Base-by-base conservation (phyloP, 2,888 invertebrate genomes). In the Luperina testacea region DNA sequence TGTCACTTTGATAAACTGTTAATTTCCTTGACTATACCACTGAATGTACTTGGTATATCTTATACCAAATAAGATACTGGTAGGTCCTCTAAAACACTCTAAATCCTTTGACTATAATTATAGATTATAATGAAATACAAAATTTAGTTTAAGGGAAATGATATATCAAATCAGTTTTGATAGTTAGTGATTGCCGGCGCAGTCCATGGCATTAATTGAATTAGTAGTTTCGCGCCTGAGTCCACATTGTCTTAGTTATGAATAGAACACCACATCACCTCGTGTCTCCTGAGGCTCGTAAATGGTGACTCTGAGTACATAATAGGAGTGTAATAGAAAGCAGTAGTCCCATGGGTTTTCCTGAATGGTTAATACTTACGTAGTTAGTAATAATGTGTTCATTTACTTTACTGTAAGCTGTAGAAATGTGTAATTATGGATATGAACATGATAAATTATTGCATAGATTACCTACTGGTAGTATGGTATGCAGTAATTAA, bases 211-310 rank as follows among this genome's bases (percentile, higher is more conserved):
- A 70, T 68, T 86, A 78, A 86, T 83, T 78, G 77, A 86, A 86
- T 86, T 83, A 83, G 64, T 57, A 85, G 84, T 78, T 84, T 64
- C 84, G 51, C 59, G 63, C 59, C 73, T 13, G 17, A 53, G 53
- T 67, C 48, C 42, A 32, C 45, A 45, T 73, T 73, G 78, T 65
- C 65, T 76, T 32, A 61, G 71, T 78, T 78, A 68, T 83, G 72
- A 83, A 74, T 78, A 61, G 72, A 77, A 82, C 83, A 76, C 59
- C 78, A 72, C 83, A 72, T 77, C 72, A 70, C 57, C 86, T 73
- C 86, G 13, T 15, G 38, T 63, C 83, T 83, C 86, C 20, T 17
- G 82, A 48, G 82, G 48, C 70, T 67, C 61, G 82, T 72, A 71
- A 82, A 75, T 65, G 70, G 85, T 81, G 71, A 85, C 63, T 81